phyloP scores from a whole-genome alignment of 2,113 vertebrate genomes.

The Agelaius phoeniceus region DNA sequence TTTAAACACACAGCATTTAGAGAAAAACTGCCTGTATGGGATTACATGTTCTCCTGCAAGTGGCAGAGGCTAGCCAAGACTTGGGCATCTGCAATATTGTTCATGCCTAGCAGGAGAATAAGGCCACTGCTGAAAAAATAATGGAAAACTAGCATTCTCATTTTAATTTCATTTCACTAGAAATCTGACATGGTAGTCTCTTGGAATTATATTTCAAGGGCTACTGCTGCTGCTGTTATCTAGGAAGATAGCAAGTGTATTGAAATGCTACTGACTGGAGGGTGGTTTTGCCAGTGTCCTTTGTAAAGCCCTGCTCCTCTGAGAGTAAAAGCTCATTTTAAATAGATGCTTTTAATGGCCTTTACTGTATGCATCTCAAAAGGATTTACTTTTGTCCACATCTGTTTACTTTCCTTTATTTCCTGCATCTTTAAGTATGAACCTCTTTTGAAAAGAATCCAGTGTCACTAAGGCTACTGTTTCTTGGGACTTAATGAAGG shows the following conservation, averaged over 20 bases:
- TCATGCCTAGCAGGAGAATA: not conserved
- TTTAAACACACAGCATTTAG: not conserved
- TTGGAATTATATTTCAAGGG: conserved; percentile 9
- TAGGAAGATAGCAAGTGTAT: not conserved
- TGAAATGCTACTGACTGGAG: not conserved
- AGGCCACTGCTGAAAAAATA: not conserved
- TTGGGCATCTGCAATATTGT: not conserved
- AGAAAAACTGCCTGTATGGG: not conserved
- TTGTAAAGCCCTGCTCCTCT: not conserved
- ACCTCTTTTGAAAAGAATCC: not conserved
- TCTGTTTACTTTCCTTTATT: not conserved
- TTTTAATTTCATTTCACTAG: not conserved
- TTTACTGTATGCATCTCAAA: not conserved
- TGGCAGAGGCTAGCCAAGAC: not conserved
- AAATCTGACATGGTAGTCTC: not conserved
- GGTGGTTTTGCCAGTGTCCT: not conserved
- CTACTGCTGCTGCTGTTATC: not conserved
- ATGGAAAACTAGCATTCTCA: not conserved
- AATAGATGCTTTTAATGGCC: not conserved
- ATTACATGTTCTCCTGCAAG: not conserved
- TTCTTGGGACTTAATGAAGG: conserved; percentile 3
- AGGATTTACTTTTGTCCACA: not conserved
- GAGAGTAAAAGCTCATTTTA: not conserved
- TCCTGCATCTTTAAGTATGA: not conserved
- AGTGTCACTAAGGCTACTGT: not conserved